phyloP scores from a whole-genome alignment of 2,888 invertebrate genomes.

The Gymnoscelis rufifasciata region DNA sequence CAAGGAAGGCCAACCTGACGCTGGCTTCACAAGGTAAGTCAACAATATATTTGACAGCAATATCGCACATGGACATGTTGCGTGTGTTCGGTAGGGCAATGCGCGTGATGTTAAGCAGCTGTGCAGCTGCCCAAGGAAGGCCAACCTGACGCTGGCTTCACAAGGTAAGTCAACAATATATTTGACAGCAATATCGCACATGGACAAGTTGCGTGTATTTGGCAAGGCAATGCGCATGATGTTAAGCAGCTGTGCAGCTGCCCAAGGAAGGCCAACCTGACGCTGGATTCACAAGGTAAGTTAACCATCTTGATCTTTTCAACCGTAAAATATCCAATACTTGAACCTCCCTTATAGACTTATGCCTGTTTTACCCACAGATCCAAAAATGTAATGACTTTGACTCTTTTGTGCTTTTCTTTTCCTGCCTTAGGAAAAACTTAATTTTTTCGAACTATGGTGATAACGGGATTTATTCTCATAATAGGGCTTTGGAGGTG shows the following conservation, averaged over 20 bases:
- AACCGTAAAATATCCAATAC: no score
- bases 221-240: conserved; percentile 98
- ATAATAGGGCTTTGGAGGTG: no score
- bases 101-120: conserved; percentile 97
- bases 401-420: no score
- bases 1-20: conserved; percentile 98
- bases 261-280: conserved; percentile 99
- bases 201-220: conserved; percentile 98
- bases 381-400: no score
- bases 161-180: conserved; percentile 81
- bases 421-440: no score
- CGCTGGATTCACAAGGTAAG: conserved; percentile 93
- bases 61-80: conserved; percentile 98
- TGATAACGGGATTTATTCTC: no score
- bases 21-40: conserved; percentile 91
- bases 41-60: conserved; percentile 81
- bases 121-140: conserved; percentile 99
- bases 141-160: conserved; percentile 98
- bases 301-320: no score
- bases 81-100: conserved; percentile 98
- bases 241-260: conserved; percentile 98
- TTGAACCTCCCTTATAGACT: no score
- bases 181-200: conserved; percentile 90
- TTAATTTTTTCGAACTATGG: no score
- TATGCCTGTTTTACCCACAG: no score